Evolutionary conservation across 2,797 vertebrate species (phyloP).

Genomic region (Chaetophractus vellerosus): DNA sequence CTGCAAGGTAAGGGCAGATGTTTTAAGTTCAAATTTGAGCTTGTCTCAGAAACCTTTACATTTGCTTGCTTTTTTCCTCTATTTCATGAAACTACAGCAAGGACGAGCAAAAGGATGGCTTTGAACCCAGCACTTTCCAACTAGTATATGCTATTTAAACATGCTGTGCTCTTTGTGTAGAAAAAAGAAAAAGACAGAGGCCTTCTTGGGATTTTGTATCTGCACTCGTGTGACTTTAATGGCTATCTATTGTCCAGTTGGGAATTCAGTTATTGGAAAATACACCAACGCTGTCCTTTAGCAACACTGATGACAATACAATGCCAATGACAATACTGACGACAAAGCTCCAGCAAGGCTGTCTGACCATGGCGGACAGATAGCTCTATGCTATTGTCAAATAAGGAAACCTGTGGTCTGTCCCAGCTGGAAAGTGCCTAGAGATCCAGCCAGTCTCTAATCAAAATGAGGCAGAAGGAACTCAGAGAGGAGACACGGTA

Average conservation of each 20-base stretch:
- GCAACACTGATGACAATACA: not conserved
- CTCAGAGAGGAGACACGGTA: not conserved
- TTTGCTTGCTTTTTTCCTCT: not conserved
- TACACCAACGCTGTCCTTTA: not conserved
- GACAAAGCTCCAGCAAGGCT: not conserved
- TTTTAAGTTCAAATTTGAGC: fast-evolving
- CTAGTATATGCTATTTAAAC: not conserved
- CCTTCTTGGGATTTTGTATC: not conserved
- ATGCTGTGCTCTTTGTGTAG: not conserved
- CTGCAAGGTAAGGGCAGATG: constrained; percentile 94
- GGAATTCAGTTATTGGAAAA: not conserved
- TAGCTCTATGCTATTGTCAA: not conserved
- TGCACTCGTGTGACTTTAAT: not conserved
- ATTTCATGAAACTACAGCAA: not conserved
- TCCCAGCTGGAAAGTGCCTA: not conserved
- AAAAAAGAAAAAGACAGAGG: not conserved
- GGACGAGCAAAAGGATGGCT: not conserved
- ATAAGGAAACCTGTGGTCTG: not conserved
- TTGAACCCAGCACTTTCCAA: not conserved
- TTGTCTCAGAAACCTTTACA: not conserved
- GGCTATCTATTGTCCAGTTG: not conserved
- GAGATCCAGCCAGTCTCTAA: not conserved
- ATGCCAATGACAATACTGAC: fast-evolving
- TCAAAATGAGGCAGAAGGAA: not conserved
- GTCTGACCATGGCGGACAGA: too few relatives aligned